Conservation (phyloP, 1,140 invertebrate genomes). For the Anthonomus grandis region DNA sequence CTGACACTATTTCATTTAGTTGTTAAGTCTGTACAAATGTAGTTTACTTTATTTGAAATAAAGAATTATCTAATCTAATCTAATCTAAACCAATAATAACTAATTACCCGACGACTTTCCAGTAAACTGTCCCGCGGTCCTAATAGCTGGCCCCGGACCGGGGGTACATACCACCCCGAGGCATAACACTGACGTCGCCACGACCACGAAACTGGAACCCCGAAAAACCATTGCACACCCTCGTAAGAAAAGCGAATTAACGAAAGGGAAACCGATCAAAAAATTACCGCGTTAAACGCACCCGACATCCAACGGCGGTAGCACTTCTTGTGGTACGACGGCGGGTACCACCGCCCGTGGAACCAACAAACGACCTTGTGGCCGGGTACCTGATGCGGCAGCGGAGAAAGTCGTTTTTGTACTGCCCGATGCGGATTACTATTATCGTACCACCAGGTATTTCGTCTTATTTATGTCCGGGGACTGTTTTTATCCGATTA, state of each 20-base stretch:
- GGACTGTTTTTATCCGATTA: not conserved
- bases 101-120: slow-evolving; percentile 24
- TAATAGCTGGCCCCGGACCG: slow-evolving; percentile 22
- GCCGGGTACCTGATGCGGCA: slow-evolving; percentile 22
- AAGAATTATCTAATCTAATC: too few species aligned
- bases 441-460: slow-evolving; percentile 3
- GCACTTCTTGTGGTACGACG: slow-evolving; percentile 12
- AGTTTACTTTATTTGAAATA: too few species aligned
- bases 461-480: slow-evolving; percentile 12
- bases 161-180: slow-evolving; percentile 12
- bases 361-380: slow-evolving; percentile 27
- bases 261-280: not conserved
- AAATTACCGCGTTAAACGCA: slow-evolving; percentile 4
- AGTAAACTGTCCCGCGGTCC: slow-evolving; percentile 22
- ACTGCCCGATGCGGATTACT: slow-evolving; percentile 11
- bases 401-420: slow-evolving; percentile 28
- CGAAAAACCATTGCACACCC: not conserved
- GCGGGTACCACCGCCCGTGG: slow-evolving; percentile 7
- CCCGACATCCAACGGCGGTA: not conserved
- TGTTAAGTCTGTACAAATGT: too few species aligned
- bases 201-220: slow-evolving; percentile 6
- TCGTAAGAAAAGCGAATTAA: not conserved
- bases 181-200: slow-evolving; percentile 9
- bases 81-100: too few species aligned
- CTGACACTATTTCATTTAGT: too few species aligned